These are phyloP conservation scores for Hyperoplus lanceolatus DNA, from an alignment of 2,797 vertebrate species.

Conservation along the genomic window DNA sequence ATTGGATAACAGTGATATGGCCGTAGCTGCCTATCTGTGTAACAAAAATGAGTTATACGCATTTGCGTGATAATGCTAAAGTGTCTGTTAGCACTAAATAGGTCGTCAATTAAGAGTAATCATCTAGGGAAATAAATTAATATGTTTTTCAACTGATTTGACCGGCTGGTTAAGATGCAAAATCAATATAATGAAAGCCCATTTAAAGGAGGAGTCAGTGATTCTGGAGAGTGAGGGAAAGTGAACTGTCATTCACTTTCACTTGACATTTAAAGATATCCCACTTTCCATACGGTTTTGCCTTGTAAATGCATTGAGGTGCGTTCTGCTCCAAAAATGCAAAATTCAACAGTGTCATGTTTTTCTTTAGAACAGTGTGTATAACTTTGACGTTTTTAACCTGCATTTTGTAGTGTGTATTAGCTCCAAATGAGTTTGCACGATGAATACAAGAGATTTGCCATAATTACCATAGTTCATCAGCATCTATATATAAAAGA, in stretches of 20 bases:
- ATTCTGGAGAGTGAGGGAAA: neutral
- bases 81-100: constrained; percentile 11
- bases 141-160: neutral
- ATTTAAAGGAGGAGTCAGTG: neutral
- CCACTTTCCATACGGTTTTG: neutral
- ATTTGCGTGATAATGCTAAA: neutral
- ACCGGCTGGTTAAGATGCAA: neutral
- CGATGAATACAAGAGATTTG: neutral
- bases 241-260: neutral
- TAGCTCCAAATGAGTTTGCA: neutral
- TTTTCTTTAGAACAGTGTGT: neutral
- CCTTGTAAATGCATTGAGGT: constrained; percentile 1
- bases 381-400: neutral
- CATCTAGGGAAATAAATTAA: too few species aligned
- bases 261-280: constrained; percentile 7
- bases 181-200: neutral
- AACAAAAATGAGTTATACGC: constrained; percentile 12
- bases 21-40: constrained; percentile 26
- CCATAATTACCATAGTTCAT: neutral
- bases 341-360: neutral
- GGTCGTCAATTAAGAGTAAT: neutral
- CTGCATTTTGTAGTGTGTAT: neutral
- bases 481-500: neutral
- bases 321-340: neutral
- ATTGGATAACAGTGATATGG: constrained; percentile 45